Evolutionary conservation across 1,140 invertebrate genomes (phyloP).

Genomic region (Hormaphis cornu): DNA sequence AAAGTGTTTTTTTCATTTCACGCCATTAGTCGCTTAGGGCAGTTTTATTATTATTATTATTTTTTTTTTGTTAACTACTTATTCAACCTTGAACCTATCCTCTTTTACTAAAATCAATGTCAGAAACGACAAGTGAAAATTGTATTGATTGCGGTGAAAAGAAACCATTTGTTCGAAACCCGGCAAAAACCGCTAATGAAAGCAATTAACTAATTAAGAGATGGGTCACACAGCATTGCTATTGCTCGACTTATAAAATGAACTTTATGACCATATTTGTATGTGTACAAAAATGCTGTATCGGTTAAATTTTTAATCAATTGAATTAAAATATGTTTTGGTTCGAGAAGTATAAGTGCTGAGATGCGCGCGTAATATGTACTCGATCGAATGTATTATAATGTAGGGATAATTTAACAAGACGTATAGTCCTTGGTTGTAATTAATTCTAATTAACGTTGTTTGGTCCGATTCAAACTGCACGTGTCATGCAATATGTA

Average conservation of each 20-base stretch:
- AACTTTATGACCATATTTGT: no score
- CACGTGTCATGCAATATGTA: not conserved
- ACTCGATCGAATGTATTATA: not conserved
- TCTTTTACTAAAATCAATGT: not conserved
- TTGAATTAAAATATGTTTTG: no score
- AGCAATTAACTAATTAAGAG: slow-evolving; percentile 14
- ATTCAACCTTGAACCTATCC: not conserved
- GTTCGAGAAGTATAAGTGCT: no score
- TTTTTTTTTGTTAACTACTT: not conserved
- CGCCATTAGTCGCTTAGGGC: not conserved
- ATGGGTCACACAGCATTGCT: not conserved
- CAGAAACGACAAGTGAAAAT: not conserved
- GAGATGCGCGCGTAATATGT: no score
- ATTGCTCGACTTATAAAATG: no score
- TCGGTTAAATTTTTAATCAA: no score
- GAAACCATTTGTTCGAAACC: slow-evolving; percentile 15
- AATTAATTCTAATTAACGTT: slow-evolving; percentile 16
- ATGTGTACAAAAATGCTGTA: no score
- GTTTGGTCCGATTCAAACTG: not conserved
- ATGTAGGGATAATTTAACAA: no score
- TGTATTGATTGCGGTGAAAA: not conserved
- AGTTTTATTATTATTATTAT: not conserved
- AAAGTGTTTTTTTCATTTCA: not conserved
- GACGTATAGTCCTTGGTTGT: not conserved
- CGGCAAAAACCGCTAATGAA: not conserved